These are phyloP conservation scores for Hemicordylus capensis DNA, from an alignment of 2,113 vertebrate species.

Conservation along the genomic window DNA sequence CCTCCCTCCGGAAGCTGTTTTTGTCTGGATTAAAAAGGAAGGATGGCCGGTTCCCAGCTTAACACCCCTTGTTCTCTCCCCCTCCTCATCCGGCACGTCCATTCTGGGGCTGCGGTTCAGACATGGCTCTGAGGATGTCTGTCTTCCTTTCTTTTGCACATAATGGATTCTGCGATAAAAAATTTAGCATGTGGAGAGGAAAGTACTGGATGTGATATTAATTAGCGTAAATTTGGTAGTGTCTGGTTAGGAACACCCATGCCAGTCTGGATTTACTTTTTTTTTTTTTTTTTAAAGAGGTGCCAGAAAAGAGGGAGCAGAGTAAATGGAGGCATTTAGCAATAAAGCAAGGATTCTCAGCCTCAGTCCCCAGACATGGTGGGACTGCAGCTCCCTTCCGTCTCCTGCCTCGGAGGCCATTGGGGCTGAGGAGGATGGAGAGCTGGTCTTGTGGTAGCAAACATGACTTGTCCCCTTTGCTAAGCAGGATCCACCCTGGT, in stretches of 20 bases:
- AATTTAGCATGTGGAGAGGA: not conserved
- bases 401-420: too few relatives aligned
- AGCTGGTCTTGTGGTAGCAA: too few relatives aligned
- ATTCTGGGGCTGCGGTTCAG: constrained; percentile 23
- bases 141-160: not conserved
- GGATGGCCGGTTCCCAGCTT: too few relatives aligned
- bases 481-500: too few relatives aligned
- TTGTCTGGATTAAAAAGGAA: too few relatives aligned
- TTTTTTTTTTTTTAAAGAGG: too few relatives aligned
- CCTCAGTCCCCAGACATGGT: too few relatives aligned
- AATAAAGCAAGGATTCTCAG: too few relatives aligned
- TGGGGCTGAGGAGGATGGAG: too few relatives aligned
- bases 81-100: not conserved
- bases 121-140: not conserved
- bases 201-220: constrained; percentile 10
- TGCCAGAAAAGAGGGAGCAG: not conserved
- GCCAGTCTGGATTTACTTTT: not conserved
- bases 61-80: not conserved
- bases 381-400: too few relatives aligned
- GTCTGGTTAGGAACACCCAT: not conserved
- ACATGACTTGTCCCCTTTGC: too few relatives aligned
- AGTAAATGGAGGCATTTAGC: not conserved
- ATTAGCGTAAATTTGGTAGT: not conserved
- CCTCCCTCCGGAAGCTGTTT: not conserved
- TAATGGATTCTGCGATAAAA: constrained; percentile 31